A percentile compares a stretch with the other conserved stretches of the same genome.
These are phyloP conservation scores for Holothuria glaberrima DNA, from an alignment of 35 echinoderm and acorn worm genomes.

Conservation along the genomic window DNA sequence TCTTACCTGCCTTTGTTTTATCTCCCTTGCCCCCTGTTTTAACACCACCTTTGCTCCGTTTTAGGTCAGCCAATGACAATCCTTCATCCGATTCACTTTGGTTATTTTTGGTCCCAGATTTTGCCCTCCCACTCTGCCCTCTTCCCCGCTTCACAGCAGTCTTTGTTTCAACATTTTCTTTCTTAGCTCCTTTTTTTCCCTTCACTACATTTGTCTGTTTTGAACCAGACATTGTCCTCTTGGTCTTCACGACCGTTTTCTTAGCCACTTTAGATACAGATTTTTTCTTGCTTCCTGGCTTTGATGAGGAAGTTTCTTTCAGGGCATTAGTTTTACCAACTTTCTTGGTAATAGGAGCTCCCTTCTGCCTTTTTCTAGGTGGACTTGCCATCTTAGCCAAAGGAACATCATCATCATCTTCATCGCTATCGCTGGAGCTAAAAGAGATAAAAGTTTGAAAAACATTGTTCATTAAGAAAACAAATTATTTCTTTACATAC, in stretches of 20 bases:
- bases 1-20: neutral
- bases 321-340: neutral
- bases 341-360: neutral
- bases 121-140: neutral
- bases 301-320: neutral
- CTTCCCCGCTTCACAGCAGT: neutral
- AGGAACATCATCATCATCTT: conserved; percentile 29
- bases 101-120: neutral
- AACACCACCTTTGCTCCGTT: neutral
- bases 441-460: neutral
- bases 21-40: neutral
- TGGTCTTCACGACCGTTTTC: conserved; percentile 27
- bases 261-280: neutral
- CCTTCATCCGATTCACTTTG: conserved; percentile 36
- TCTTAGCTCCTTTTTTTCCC: neutral
- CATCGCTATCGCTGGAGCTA: conserved; percentile 9
- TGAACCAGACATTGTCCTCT: neutral
- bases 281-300: conserved; percentile 2
- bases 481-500: no score
- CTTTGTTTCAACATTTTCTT: neutral
- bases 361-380: neutral
- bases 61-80: conserved; percentile 36
- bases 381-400: conserved; percentile 36
- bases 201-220: neutral
- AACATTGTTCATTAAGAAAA: neutral